Evolutionary conservation across 2,797 vertebrate species (phyloP).

Genomic region (Sphenopsis melanotis): DNA sequence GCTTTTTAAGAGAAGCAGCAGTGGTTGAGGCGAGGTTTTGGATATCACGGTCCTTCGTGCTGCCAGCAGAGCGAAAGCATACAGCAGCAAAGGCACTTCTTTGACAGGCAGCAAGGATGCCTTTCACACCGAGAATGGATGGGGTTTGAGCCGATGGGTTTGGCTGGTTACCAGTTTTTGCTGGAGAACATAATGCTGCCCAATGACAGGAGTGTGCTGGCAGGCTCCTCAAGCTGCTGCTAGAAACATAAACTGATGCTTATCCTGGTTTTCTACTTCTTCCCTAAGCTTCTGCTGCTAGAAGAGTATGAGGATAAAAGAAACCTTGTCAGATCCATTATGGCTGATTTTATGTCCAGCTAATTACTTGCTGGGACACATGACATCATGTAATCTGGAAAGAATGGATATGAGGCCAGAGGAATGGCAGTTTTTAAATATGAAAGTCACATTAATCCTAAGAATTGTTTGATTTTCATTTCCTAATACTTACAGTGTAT

Average conservation of each 20-base stretch:
- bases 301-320: not conserved
- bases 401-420: not conserved
- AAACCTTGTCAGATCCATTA: not conserved
- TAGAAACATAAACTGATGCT: not conserved
- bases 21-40: not conserved
- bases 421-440: not conserved
- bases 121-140: accelerated
- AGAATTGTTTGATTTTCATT: not conserved
- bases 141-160: not conserved
- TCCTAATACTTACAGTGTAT: not conserved
- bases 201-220: not conserved
- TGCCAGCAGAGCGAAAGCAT: not conserved
- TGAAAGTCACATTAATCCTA: not conserved
- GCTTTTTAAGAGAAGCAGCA: not conserved
- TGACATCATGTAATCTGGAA: not conserved
- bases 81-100: not conserved
- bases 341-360: not conserved
- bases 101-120: not conserved
- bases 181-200: not conserved
- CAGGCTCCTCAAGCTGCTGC: not conserved
- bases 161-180: not conserved
- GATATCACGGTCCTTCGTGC: not conserved
- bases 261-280: not conserved
- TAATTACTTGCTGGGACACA: not conserved
- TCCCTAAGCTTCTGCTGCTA: not conserved